These are phyloP conservation scores for Syrphus vitripennis DNA, from an alignment of 2,888 invertebrate species.

Conservation along the genomic window DNA sequence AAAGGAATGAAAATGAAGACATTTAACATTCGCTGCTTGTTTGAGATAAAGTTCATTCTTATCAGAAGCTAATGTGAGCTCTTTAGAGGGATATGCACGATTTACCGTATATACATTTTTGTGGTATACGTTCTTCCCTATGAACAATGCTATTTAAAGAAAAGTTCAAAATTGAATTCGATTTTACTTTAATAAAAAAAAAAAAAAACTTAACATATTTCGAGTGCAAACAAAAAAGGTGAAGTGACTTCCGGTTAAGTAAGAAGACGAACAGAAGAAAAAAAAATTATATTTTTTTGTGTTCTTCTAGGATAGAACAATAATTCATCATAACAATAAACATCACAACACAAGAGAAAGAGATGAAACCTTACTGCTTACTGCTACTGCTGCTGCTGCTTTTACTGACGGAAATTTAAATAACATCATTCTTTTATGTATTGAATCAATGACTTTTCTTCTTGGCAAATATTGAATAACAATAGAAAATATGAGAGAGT, in stretches of 20 bases:
- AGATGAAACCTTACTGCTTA: not conserved
- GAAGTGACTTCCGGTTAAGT: not conserved
- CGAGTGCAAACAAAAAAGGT: not conserved
- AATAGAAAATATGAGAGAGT: slow-evolving; percentile 28
- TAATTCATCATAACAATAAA: not conserved
- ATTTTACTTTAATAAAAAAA: too few species aligned
- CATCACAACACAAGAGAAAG: not conserved
- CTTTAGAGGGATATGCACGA: not conserved
- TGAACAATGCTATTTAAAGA: not conserved
- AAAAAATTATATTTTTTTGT: not conserved
- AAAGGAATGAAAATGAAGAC: slow-evolving; percentile 13
- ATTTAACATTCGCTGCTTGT: slow-evolving; percentile 19
- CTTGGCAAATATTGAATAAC: slow-evolving; percentile 41
- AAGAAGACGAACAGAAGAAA: not conserved
- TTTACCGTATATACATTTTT: slow-evolving; percentile 1
- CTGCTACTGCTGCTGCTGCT: too few species aligned
- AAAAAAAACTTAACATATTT: not conserved
- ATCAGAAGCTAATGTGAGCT: slow-evolving; percentile 13
- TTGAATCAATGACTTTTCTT: slow-evolving; percentile 10
- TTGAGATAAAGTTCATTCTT: slow-evolving; percentile 8
- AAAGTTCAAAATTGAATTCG: not conserved
- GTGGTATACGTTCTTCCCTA: not conserved
- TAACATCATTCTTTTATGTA: slow-evolving; percentile 24
- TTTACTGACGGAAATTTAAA: not conserved
- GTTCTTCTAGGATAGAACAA: not conserved